Base-by-base conservation (phyloP, 2,888 invertebrate species). In the Pyrrhosoma nymphula region DNA sequence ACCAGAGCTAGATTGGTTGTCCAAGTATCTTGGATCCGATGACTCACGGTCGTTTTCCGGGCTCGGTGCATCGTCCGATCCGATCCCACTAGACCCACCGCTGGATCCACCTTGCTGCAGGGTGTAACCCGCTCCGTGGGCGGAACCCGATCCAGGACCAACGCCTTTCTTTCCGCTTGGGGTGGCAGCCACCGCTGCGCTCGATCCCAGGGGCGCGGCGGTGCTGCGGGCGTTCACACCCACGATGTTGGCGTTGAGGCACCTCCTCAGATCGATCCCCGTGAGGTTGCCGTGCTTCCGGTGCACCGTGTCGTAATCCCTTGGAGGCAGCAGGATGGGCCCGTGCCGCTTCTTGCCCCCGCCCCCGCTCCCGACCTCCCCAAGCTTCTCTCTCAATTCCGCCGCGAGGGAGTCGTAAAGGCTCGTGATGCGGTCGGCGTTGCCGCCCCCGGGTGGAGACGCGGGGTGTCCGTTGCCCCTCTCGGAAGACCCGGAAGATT, bases 271-370 rank as follows among this genome's bases (percentile, higher is more conserved):
- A 96, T 98, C 98, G 96, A 98, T 98, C 56, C 98, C 98, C n/a
- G 98, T 97, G 95, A 98, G 97, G 96, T 98, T 98, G 16, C 98
- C 98, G 95, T 98, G 97, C 95, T 98, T 98, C 95, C 98, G 97
- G 96, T 98, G 98, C 4, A 99, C 98, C 0, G 99, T 99, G 97
- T 99, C 99, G 97, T 99, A 99, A 97, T 99, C 99, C 56, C 99
- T 97, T 0, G 99, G 99, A 0, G 99, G 99, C 95, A 99, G 97
- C 47, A 99, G 97, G 95, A 99, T 98, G 0, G 99, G 99, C 14
- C 98, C 98, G 95, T 97, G 97, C 96, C 96, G 96, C 96, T 96
- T 97, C 56, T 95, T 95, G 35, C 95, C 95, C 55, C 95, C 95
- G 0, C 95, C 95, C 39, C 95, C 75, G 90, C 95, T 95, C 95